Evolutionary conservation across 1,140 invertebrate species (phyloP).

Genomic region (Asbolus verrucosus): DNA sequence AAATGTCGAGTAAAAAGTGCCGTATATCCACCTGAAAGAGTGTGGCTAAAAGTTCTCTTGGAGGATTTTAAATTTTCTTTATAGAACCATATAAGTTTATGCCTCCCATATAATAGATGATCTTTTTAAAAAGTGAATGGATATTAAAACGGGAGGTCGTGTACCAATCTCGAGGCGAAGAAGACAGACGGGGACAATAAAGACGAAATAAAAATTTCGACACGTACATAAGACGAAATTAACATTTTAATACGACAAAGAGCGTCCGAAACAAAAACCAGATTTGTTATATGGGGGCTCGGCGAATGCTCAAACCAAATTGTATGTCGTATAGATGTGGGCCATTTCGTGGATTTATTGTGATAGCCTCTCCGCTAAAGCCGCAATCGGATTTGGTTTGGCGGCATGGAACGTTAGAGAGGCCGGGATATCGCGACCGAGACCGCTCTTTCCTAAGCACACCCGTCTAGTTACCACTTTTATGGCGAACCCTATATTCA

Average conservation of each 20-base stretch:
- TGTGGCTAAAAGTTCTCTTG: too few relatives aligned
- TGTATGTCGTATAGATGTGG: slow-evolving; percentile 61
- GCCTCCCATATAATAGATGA: too few relatives aligned
- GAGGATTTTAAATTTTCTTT: too few relatives aligned
- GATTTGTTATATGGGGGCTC: slow-evolving; percentile 59
- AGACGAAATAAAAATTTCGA: too few relatives aligned
- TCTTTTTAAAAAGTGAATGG: too few relatives aligned
- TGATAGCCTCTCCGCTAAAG: slow-evolving; percentile 62
- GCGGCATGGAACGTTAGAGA: slow-evolving; percentile 38
- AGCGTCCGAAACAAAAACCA: slow-evolving; percentile 45
- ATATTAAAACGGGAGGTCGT: too few relatives aligned
- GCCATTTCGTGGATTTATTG: slow-evolving; percentile 61
- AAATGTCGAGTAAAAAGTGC: too few relatives aligned
- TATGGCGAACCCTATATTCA: slow-evolving; percentile 55
- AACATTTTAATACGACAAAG: slow-evolving; percentile 25
- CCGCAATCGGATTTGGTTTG: slow-evolving; percentile 61
- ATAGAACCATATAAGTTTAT: too few relatives aligned
- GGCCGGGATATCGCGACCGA: slow-evolving; percentile 49
- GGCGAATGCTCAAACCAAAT: slow-evolving; percentile 59
- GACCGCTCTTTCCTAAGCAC: slow-evolving; percentile 38
- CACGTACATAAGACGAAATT: slow-evolving; percentile 19
- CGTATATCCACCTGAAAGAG: too few relatives aligned
- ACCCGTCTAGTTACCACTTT: slow-evolving; percentile 54
- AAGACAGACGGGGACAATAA: too few relatives aligned
- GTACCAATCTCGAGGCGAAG: too few relatives aligned